Percentiles rank a stretch among this genome's conserved stretches.
Conservation (phyloP, 2,888 invertebrate species). For the Microdon myrmicae region DNA sequence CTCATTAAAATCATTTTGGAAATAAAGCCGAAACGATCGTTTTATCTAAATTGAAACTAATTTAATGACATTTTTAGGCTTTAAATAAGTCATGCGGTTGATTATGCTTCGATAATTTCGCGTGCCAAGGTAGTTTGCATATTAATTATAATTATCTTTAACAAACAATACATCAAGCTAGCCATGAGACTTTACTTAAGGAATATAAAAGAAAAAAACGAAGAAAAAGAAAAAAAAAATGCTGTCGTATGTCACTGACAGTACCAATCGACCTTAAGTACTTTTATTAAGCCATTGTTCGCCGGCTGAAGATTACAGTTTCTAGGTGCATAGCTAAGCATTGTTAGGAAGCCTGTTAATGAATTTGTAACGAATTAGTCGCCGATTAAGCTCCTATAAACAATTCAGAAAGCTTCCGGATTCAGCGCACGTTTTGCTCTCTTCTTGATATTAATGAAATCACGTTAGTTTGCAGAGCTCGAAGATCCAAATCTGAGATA, state of each 20-base stretch:
- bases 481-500: background rate
- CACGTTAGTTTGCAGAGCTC: conserved; percentile 9
- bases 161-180: conserved; percentile 39
- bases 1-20: too few species aligned
- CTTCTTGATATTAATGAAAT: too few species aligned
- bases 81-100: conserved; percentile 14
- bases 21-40: too few species aligned
- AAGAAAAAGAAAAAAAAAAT: too few species aligned
- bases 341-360: conserved; percentile 2
- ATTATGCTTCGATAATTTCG: conserved; percentile 4
- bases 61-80: conserved; percentile 7
- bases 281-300: too few species aligned
- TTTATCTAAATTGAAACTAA: background rate
- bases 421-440: conserved; percentile 10
- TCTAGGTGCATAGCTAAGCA: too few species aligned
- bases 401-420: conserved; percentile 14
- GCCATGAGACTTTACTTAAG: conserved; percentile 37
- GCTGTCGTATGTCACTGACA: too few species aligned
- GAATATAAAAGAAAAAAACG: conserved; percentile 24
- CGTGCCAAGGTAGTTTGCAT: conserved; percentile 20
- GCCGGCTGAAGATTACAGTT: too few species aligned
- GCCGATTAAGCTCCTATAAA: conserved; percentile 6
- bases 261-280: too few species aligned
- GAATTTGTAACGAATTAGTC: conserved; percentile 7
- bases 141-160: conserved; percentile 28